Evolutionary conservation across 2,113 vertebrate genomes (phyloP), one percentile per base, ranked within the genome.

Genomic region (Holacanthus passer): DNA sequence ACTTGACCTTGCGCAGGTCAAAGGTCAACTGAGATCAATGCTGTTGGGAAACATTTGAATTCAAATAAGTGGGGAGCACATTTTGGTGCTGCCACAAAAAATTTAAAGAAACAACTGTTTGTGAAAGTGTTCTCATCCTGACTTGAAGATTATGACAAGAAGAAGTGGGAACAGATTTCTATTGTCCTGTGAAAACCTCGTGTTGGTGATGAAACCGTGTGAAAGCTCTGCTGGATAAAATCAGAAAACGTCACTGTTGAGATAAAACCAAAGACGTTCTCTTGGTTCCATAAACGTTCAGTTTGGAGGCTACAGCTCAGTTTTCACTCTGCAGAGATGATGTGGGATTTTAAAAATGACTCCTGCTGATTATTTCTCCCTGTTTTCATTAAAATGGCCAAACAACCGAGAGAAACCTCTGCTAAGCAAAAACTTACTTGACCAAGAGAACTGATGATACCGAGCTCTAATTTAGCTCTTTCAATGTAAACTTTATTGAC

Each of bases 401-500:
- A 48, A 43, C 35, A 67, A 39, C 12, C 5, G 4, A 70, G 29
- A 50, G 2, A 39, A 70, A 48, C 59, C 45, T 20, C 65, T 20
- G 53, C 32, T 17, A 16, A 75, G 52, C 68, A 35, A n/a, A 73
- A 75, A 64, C 48, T 29, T 32, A 29, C n/a, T 11, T 3, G 8
- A 24, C 10, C 53, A 53, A 65, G 60, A 64, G 32, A 82, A 79
- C 11, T 8, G 66, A 66, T 63, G 76, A 58, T 4, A 2, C 10
- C 5, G 0, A 1, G 1, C 58, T 73, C 31, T 68, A 55, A 75
- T 84, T 71, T 20, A 55, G 41, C 41, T 78, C 73, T 87, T 86
- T 81, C 63, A 50, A 83, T 67, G 41, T 55, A 79, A 87, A 83
- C 76, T 66, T 62, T 39, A 85, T 82, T 20, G 83, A 73, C 45